Evolutionary conservation across 2,113 vertebrate species (phyloP).

Genomic region (Podilymbus podiceps): DNA sequence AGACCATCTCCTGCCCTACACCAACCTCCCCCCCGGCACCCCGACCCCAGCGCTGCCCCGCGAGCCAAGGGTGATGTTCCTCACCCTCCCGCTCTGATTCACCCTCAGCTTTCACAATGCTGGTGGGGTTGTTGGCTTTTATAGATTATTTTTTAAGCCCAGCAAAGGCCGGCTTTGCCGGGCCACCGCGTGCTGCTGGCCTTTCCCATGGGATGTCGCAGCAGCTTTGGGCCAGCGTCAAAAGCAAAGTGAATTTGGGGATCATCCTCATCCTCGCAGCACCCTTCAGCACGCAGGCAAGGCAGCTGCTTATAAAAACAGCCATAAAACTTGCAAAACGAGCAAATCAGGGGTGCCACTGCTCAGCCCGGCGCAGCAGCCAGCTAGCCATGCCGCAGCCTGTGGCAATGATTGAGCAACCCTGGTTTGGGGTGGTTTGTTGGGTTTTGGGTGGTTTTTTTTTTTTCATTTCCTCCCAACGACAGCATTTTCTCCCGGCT

Average conservation of each 20-base stretch:
- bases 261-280: not conserved
- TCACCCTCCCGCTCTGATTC: not conserved
- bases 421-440: too few relatives aligned
- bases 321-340: not conserved
- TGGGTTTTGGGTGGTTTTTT: not conserved
- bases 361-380: not conserved
- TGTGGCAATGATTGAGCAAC: not conserved
- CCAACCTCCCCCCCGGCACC: not conserved
- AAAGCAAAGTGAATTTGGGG: not conserved
- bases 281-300: fast-evolving
- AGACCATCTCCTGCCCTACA: not conserved
- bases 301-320: not conserved
- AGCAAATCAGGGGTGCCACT: not conserved
- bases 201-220: fast-evolving
- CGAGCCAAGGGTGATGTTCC: fast-evolving
- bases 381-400: fast-evolving
- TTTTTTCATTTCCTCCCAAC: not conserved
- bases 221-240: not conserved
- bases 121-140: fast-evolving
- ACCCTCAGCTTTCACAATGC: not conserved
- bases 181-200: fast-evolving
- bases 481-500: not conserved
- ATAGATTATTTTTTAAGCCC: not conserved
- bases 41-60: not conserved
- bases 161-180: not conserved